A percentile compares a stretch with the other conserved stretches of the same genome.
Evolutionary conservation across 1,140 invertebrate species (phyloP).

Genomic region (Drosophila punjabiensis): DNA sequence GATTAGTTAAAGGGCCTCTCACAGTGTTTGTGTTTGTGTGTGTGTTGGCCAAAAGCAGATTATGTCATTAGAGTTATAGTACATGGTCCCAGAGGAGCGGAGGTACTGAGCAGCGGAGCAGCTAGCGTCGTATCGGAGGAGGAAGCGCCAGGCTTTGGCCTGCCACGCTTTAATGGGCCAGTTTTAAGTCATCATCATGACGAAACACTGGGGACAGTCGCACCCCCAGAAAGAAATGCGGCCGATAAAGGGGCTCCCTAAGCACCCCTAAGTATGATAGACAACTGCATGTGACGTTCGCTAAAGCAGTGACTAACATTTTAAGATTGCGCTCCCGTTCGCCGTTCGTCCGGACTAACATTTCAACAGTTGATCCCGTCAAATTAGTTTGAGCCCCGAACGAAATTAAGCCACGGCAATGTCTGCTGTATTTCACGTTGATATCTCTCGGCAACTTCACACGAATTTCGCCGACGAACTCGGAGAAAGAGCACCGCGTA

Average conservation of each 20-base stretch:
- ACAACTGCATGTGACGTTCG: conserved; percentile 45
- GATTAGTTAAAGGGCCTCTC: conserved; percentile 78
- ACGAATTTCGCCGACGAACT: conserved; percentile 42
- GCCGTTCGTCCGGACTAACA: conserved; percentile 13
- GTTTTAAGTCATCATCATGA: conserved; percentile 28
- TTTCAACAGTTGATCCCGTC: conserved; percentile 48
- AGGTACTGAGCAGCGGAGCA: neutral
- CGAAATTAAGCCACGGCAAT: conserved; percentile 32
- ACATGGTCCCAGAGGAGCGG: conserved; percentile 11
- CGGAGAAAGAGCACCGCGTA: conserved; percentile 20
- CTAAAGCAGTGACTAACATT: conserved; percentile 39
- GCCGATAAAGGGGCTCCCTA: conserved; percentile 27
- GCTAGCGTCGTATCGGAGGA: conserved; percentile 5
- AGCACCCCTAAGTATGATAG: conserved; percentile 33
- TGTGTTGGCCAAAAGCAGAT: conserved; percentile 79
- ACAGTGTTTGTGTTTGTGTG: conserved; percentile 20
- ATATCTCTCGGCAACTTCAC: conserved; percentile 45
- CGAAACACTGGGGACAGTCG: conserved; percentile 16
- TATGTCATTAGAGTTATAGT: conserved; percentile 75
- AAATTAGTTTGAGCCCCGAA: conserved; percentile 45
- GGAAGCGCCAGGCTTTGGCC: conserved; percentile 44
- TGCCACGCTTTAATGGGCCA: conserved; percentile 42
- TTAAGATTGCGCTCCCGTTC: conserved; percentile 36
- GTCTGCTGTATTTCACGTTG: conserved; percentile 31
- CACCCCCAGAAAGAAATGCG: conserved; percentile 28